These are phyloP conservation scores for Clupea harengus DNA, from an alignment of 2,113 vertebrate species.

Conservation along the genomic window DNA sequence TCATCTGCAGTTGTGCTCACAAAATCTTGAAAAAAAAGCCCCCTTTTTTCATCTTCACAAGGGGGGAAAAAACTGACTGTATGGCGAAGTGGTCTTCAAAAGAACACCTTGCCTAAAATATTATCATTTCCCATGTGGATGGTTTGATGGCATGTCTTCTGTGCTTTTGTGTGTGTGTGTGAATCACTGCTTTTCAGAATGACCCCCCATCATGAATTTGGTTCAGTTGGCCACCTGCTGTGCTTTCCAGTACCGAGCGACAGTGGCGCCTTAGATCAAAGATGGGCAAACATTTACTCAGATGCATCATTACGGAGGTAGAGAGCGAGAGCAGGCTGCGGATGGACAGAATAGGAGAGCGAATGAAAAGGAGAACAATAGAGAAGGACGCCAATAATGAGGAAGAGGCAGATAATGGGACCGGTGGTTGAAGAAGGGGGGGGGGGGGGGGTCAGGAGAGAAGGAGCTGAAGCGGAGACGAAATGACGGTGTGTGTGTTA, in stretches of 20 bases:
- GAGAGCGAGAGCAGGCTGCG: background rate
- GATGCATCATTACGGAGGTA: constrained; percentile 11
- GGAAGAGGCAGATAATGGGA: background rate
- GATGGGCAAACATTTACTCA: background rate
- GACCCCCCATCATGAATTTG: background rate
- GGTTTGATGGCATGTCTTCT: background rate
- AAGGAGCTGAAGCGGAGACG: too few relatives aligned
- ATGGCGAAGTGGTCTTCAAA: too few relatives aligned
- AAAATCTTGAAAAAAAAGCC: too few relatives aligned
- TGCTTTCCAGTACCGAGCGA: background rate
- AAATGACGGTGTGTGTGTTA: too few relatives aligned
- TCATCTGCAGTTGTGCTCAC: background rate
- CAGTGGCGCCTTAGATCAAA: background rate
- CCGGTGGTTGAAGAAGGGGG: background rate
- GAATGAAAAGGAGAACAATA: background rate
- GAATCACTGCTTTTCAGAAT: background rate
- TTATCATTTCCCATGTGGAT: too few relatives aligned
- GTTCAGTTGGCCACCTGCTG: background rate
- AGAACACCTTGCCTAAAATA: too few relatives aligned
- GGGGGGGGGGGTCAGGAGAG: background rate
- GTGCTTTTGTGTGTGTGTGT: constrained; percentile 11
- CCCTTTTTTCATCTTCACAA: too few relatives aligned
- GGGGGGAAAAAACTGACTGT: too few relatives aligned
- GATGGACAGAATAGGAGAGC: background rate
- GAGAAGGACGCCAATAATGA: background rate